Evolutionary conservation across 2,113 vertebrate genomes (phyloP).

Genomic region (Nesoenas mayeri): DNA sequence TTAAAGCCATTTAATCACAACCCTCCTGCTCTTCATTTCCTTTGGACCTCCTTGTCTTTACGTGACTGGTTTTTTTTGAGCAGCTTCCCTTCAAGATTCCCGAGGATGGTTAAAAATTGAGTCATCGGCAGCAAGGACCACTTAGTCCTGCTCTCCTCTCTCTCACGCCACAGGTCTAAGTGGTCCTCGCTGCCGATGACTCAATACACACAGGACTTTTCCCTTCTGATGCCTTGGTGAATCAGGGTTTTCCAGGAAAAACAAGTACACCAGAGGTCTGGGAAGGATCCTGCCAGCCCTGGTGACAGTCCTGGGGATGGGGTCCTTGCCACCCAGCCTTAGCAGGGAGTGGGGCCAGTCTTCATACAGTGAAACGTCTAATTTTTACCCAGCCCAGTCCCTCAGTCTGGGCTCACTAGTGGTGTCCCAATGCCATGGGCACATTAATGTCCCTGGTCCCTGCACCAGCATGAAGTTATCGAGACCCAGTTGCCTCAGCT

Average conservation of each 20-base stretch:
- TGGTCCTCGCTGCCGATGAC: too few relatives aligned
- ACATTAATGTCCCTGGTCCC: not conserved
- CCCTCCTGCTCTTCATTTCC: not conserved
- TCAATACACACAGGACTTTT: too few relatives aligned
- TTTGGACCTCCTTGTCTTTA: not conserved
- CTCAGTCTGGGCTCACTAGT: not conserved
- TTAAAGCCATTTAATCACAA: slow-evolving; percentile 1
- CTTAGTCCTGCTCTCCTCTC: not conserved
- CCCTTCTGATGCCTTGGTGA: rapidly evolving
- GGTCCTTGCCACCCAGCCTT: not conserved
- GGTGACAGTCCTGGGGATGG: rapidly evolving
- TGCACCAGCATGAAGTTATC: not conserved
- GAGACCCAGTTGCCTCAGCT: not conserved
- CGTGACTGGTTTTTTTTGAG: not conserved
- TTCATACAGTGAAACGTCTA: not conserved
- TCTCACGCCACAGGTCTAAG: rapidly evolving
- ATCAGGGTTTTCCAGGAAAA: not conserved
- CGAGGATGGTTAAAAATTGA: not conserved
- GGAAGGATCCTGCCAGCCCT: not conserved
- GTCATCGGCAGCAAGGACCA: rapidly evolving
- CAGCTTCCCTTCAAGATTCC: not conserved
- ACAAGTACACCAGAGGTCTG: rapidly evolving
- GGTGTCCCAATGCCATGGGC: not conserved
- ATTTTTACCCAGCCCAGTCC: not conserved
- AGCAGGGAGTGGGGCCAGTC: not conserved